Conservation (phyloP, 2,888 invertebrate genomes). For the Hypercompe scribonia region DNA sequence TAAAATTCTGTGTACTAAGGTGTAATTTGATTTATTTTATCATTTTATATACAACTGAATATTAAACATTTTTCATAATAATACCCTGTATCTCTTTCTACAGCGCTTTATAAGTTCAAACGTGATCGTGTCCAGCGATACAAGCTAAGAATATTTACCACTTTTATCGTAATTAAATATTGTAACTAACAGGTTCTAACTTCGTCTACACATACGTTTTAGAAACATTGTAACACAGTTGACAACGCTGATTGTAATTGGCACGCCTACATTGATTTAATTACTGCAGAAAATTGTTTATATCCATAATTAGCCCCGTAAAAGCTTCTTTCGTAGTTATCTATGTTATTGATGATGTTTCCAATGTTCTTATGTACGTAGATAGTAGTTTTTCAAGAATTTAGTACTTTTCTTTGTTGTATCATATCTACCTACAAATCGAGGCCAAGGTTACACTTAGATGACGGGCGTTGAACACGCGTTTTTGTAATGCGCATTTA, state of each 20-base stretch:
- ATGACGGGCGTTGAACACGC: not conserved
- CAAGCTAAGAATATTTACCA: not conserved
- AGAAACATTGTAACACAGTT: conserved; percentile 10
- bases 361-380: not conserved
- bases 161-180: not conserved
- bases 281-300: conserved; percentile 30
- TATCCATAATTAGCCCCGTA: conserved; percentile 30
- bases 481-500: not conserved
- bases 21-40: not conserved
- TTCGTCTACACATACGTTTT: not conserved
- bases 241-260: conserved; percentile 21
- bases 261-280: conserved; percentile 25
- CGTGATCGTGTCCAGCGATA: too few relatives aligned
- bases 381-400: not conserved
- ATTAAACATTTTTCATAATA: not conserved
- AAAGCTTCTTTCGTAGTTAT: conserved; percentile 26
- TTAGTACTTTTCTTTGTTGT: not conserved
- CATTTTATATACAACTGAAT: not conserved
- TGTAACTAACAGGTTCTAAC: not conserved
- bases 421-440: not conserved
- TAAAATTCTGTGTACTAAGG: too few relatives aligned
- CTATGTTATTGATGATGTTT: conserved; percentile 35
- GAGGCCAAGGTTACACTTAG: not conserved
- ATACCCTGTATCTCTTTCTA: not conserved
- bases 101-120: not conserved